phyloP scores from a whole-genome alignment of 1,140 invertebrate species.

The Diuraphis noxia region DNA sequence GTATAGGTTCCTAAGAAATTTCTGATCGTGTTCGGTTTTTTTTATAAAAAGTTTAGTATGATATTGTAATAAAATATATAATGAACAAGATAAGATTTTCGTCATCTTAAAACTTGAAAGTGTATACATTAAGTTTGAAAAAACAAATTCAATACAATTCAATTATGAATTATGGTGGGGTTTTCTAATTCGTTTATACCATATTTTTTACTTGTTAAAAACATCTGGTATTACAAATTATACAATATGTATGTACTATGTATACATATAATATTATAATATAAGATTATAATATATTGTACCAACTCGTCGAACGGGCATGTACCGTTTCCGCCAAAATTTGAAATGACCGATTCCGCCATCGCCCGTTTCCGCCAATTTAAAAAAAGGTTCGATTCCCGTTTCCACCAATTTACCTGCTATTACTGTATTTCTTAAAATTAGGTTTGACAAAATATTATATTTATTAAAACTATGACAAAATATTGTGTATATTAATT shows the following conservation, averaged over 20 bases:
- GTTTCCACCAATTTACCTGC: too few species aligned
- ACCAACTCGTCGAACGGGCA: background rate
- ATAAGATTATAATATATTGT: background rate
- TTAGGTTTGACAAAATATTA: too few species aligned
- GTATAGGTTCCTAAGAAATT: background rate
- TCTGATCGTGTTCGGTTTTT: background rate
- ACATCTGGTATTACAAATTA: background rate
- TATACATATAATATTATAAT: background rate
- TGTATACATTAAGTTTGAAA: background rate
- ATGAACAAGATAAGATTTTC: background rate
- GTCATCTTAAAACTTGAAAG: background rate
- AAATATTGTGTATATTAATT: too few species aligned
- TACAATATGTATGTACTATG: background rate
- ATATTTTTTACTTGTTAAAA: constrained; percentile 11
- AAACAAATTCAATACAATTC: background rate
- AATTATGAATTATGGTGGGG: background rate
- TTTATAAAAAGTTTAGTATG: background rate
- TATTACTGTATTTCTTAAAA: too few species aligned
- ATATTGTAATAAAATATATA: background rate
- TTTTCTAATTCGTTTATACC: background rate
- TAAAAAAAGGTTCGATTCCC: too few species aligned
- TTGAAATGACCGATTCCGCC: too few species aligned
- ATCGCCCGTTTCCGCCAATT: too few species aligned
- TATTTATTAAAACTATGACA: too few species aligned
- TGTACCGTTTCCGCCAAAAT: too few species aligned